Base-by-base conservation (phyloP, 1,140 invertebrate genomes). In the Penaeus vannamei region DNA sequence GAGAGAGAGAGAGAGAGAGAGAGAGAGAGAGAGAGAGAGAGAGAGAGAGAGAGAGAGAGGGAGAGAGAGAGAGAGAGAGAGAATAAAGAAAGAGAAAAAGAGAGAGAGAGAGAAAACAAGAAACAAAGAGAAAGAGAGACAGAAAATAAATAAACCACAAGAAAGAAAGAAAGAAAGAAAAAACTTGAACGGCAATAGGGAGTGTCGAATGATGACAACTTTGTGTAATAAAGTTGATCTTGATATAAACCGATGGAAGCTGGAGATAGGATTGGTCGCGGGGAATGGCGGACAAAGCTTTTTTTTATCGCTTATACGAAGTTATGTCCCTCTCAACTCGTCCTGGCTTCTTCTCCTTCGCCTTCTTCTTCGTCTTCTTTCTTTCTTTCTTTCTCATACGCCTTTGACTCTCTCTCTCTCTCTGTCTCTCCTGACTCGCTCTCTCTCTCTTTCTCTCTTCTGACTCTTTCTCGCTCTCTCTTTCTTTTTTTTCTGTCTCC, bases 71-170 rank as follows among this genome's bases (percentile, higher is more conserved):
- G 76, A 36, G 76, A 79, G 32, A 79, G 76, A 79, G 32, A 36
- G 32, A 42, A 32, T n/a, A 46, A 32, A 80, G 42, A 46, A 3
- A 42, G 42, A 80, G 42, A 42, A 4, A 42, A 22, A 42, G 20
- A 42, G 42, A 10, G 42, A 80, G 42, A 46, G 10, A 42, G 77
- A 80, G 29, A 7, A 10, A 46, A 32, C 19, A 20, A 80, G 42
- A 80, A 32, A 42, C 32, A 80, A 32, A 42, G 82, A 59, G 80
- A 82, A n/a, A 61, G 80, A 61, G 59, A 82, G 80, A 82, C n/a
- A 61, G 80, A 29, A 5, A 82, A n/a, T 46, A 62, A 60, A 83
- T 46, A 26, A n/a, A 60, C 46, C 59, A 60, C 59, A 60, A 83
- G 81, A 83, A 23, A 23, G 10, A 8, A 8, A 19, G 22, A 12